Conservation (phyloP, 2,113 vertebrate genomes). For the Lynx canadensis region DNA sequence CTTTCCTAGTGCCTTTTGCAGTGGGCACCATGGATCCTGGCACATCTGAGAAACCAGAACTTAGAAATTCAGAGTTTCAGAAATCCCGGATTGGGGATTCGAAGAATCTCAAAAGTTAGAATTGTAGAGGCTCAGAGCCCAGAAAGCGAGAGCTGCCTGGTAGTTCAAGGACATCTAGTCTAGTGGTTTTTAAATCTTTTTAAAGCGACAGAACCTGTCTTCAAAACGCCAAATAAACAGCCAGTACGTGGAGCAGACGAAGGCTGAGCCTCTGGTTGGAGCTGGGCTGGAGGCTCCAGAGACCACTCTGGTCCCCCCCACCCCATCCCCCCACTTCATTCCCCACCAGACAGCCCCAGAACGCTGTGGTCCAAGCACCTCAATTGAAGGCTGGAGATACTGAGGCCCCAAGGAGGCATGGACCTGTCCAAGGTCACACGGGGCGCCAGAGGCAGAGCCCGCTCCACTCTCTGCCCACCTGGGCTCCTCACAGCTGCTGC, state of each 20-base stretch:
- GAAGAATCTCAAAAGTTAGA: constrained; percentile 21
- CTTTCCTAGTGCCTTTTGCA: neutral
- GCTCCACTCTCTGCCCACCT: neutral
- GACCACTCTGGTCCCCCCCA: neutral
- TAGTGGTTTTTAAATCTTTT: neutral
- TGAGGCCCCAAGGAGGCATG: neutral
- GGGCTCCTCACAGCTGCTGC: constrained; percentile 6
- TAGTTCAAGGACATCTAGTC: neutral
- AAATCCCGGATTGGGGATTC: neutral
- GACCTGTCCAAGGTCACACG: neutral
- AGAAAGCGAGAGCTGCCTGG: neutral
- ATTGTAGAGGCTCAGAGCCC: neutral
- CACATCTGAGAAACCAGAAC: neutral
- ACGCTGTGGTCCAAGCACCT: neutral
- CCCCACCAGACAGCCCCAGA: neutral
- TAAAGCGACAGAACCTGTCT: constrained; percentile 27
- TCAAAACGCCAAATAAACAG: neutral
- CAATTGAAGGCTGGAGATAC: neutral
- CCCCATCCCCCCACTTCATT: neutral
- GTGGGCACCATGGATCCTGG: neutral
- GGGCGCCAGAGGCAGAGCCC: neutral
- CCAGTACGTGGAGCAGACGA: neutral
- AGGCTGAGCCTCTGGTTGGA: neutral
- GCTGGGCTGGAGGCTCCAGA: neutral
- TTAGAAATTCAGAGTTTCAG: neutral